Base-by-base conservation (phyloP, 2,888 invertebrate genomes). In the Agrotis clavis region DNA sequence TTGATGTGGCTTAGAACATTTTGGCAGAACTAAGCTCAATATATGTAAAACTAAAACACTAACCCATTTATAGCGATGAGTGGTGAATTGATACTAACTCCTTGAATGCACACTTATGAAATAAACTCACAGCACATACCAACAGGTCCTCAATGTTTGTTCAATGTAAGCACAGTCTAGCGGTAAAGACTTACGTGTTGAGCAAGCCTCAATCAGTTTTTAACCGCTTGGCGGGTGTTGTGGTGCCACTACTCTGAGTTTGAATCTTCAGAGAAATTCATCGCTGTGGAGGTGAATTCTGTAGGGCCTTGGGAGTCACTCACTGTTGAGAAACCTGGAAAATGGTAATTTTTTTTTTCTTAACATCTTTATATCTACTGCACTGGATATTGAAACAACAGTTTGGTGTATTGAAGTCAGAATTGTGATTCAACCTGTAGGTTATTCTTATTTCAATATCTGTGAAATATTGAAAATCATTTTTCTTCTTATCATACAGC, bases 271-370 rank as follows among this genome's bases (percentile, higher is more conserved):
- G 98, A 98, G 92, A 98, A 98, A 82, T 98, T 98, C 97, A 98
- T 97, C 89, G 98, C 98, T 25, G 97, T 97, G n/a, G 98, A 98
- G 73, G 98, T 98, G 89, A 98, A 98, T 82, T 98, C 98, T 45
- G 98, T 98, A 2, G 98, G 97, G 19, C 98, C 98, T 94, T 98
- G 98, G 1, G 98, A 98, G 93, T 99, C 99, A 91, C 98, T 98
- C 11, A 98, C 98, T 84, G 98, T 98, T 21, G 98, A 99, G 92
- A 98, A 98, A 96, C 98, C 98, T 98, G 92, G 47, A 41, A 62
- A 60, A 53, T 41, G 11, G 35, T 35, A 5, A 30, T 30, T 30
- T 30, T 35, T 7, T 7, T 35, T 35, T 41, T 41, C 11, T 41
- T 11, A 41, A 11, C 11, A 41, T 9, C 41, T 11, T 41, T 41